Conservation (phyloP, 2,797 vertebrate genomes). For the Vireo griseus region DNA sequence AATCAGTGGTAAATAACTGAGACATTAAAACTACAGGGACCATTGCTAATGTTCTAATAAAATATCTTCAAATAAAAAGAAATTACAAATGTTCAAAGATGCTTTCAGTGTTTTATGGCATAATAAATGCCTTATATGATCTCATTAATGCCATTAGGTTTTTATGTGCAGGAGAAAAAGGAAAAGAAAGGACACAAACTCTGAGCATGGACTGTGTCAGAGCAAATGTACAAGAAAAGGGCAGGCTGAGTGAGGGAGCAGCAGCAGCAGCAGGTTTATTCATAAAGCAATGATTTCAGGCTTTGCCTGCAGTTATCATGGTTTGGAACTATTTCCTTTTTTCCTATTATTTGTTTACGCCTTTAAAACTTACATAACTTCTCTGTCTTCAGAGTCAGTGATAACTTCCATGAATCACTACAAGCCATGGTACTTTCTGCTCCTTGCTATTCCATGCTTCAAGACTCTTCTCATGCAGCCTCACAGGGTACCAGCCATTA, state of each 20-base stretch:
- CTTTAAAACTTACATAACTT: background rate
- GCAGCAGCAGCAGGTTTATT: background rate
- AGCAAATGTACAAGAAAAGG: background rate
- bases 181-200: background rate
- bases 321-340: background rate
- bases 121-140: background rate
- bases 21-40: background rate
- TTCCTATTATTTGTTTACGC: background rate
- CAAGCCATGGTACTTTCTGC: background rate
- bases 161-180: background rate
- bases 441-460: background rate
- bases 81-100: background rate
- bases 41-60: background rate
- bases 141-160: background rate
- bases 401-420: background rate
- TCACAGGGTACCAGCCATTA: background rate
- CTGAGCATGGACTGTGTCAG: background rate
- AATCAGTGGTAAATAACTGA: background rate
- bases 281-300: background rate
- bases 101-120: background rate
- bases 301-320: background rate
- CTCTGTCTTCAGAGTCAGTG: background rate
- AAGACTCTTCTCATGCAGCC: background rate
- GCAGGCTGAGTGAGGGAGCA: background rate
- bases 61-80: constrained; percentile 3